Base-by-base conservation (phyloP, 2,113 vertebrate genomes). In the Hydrolagus affinis region DNA sequence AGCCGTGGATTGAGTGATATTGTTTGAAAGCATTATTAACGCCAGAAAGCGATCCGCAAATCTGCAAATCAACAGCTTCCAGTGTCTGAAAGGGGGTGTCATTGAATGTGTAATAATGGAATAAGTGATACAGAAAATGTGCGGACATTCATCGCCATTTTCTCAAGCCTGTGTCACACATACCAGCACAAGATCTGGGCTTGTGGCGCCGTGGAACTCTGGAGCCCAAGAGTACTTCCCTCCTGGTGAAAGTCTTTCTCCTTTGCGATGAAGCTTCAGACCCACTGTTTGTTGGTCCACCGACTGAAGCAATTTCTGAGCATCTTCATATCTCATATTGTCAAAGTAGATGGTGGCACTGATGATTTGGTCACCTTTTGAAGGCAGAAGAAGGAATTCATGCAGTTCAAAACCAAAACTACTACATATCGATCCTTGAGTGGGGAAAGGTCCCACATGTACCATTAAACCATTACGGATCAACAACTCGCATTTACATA, bases 341-440 rank as follows among this genome's bases (percentile, higher is more conserved):
- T 98, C 96, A 74, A 99, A 98, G 88, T 98, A 98, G 86, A 99
- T 95, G 8, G 97, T 99, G 87, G 97, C 97, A 0, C 96, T 94
- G 72, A 98, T 95, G 86, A 98, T 96, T 91, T 98, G 96, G 89
- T 98, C 97, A 89, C 97, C 97, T 98, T 70, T 3, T 86, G 11
- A 25, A 68, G 2, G 15, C 69, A n/a, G 75, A 10, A 85, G 6
- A 76, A 28, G 62, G 9, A 60, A 14, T 4, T 62, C 12, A 15
- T 85, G 44, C 56, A 6, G 44, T 6, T 44, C 44, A 44, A 44
- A 44, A 44, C 2, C 44, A 44, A 44, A 44, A 44, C 44, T n/a
- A 44, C 44, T 44, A 44, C 44, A 44, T 3, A 44, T 6, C 44
- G 44, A 44, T 44, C 6, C 44, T 44, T 6, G 2, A 44, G 44